Conservation (phyloP, 2,888 invertebrate genomes). For the Tachystola acroxantha region DNA sequence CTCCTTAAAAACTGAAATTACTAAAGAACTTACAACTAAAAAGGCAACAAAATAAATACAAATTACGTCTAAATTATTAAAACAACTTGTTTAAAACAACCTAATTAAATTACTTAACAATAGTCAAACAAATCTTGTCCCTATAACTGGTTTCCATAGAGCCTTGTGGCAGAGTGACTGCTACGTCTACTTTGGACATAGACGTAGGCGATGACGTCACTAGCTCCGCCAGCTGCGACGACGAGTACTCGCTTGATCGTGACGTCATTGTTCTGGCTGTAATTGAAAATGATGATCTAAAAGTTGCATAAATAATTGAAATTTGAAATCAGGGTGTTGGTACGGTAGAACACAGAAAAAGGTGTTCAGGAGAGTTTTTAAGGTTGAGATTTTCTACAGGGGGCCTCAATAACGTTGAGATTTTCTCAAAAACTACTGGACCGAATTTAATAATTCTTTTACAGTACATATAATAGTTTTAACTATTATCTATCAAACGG, state of each 20-base stretch:
- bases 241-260: constrained; percentile 64
- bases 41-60: constrained; percentile 1
- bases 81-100: background rate
- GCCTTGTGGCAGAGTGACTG: constrained; percentile 58
- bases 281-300: constrained; percentile 8
- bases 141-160: constrained; percentile 59
- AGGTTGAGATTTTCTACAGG: too few relatives aligned
- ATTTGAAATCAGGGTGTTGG: background rate
- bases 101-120: constrained; percentile 46
- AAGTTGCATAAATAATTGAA: background rate
- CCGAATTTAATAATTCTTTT: too few relatives aligned
- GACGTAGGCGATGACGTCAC: constrained; percentile 54
- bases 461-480: too few relatives aligned
- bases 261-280: constrained; percentile 68
- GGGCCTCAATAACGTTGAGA: too few relatives aligned
- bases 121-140: constrained; percentile 66
- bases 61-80: background rate
- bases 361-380: too few relatives aligned
- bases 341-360: background rate
- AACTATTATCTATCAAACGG: too few relatives aligned
- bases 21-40: background rate
- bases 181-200: constrained; percentile 62
- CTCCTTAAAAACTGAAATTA: too few relatives aligned
- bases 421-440: too few relatives aligned
- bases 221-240: constrained; percentile 55